phyloP scores from a whole-genome alignment of 2,888 invertebrate species.

The Caenorhabditis becei region DNA sequence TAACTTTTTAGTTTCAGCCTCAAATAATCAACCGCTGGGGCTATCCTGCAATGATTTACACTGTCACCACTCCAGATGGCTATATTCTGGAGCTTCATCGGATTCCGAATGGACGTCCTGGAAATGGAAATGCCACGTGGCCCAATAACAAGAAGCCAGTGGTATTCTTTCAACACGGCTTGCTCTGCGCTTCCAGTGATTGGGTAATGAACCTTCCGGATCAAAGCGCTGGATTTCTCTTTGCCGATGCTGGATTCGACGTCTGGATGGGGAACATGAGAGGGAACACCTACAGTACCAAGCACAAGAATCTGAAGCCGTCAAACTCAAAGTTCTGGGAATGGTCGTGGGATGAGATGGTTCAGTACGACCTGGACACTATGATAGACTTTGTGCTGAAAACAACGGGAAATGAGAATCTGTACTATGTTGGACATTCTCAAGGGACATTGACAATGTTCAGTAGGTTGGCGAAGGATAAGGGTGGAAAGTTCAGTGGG shows the following conservation, averaged over 20 bases:
- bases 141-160: constrained; percentile 69
- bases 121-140: constrained; percentile 71
- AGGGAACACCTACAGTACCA: constrained; percentile 71
- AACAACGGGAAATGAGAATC: constrained; percentile 84
- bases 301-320: constrained; percentile 63
- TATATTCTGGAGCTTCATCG: constrained; percentile 90
- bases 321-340: constrained; percentile 70
- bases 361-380: constrained; percentile 90
- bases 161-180: constrained; percentile 88
- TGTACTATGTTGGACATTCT: constrained; percentile 92
- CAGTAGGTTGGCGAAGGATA: constrained; percentile 68
- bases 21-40: constrained; percentile 80
- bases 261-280: constrained; percentile 76
- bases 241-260: constrained; percentile 85
- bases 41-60: constrained; percentile 81
- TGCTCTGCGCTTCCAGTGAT: constrained; percentile 82
- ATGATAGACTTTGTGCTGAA: constrained; percentile 86
- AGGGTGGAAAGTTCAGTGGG: constrained; percentile 59
- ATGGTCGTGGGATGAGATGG: constrained; percentile 89
- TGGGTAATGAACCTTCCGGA: constrained; percentile 76
- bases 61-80: constrained; percentile 87
- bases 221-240: constrained; percentile 74
- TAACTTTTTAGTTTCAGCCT: constrained; percentile 55
- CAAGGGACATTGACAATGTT: constrained; percentile 84
- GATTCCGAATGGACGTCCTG: constrained; percentile 85